These are phyloP conservation scores for Enhydra lutris DNA, from an alignment of 2,113 vertebrate genomes.

Conservation along the genomic window DNA sequence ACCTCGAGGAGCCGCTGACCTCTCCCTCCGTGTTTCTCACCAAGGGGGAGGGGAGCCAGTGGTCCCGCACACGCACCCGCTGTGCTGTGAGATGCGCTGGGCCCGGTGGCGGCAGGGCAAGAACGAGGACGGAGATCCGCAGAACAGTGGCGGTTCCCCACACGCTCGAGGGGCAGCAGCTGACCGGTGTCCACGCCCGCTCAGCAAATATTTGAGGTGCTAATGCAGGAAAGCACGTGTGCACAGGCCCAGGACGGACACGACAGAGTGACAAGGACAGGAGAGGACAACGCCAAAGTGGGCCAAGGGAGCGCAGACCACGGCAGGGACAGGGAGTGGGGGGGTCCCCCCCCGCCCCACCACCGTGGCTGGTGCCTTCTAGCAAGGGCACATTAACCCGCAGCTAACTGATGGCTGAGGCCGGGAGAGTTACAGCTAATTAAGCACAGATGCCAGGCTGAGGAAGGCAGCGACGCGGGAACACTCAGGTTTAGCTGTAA, in stretches of 20 bases:
- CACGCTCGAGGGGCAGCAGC: neutral
- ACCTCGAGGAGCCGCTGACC: neutral
- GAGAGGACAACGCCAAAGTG: neutral
- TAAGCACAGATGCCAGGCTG: neutral
- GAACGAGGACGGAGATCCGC: neutral
- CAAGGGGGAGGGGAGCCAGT: neutral
- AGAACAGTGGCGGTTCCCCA: neutral
- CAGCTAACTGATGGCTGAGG: neutral
- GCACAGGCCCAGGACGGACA: neutral
- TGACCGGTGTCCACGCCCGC: neutral
- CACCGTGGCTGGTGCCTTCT: neutral
- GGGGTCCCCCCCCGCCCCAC: accelerated
- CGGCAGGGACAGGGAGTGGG: too few relatives aligned
- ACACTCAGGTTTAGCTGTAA: constrained; percentile 38
- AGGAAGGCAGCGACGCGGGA: neutral
- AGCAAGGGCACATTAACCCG: neutral
- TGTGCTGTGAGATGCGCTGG: accelerated
- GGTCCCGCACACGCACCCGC: accelerated
- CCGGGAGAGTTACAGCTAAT: constrained; percentile 34
- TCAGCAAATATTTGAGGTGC: neutral
- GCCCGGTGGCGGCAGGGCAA: accelerated
- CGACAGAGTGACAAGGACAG: accelerated
- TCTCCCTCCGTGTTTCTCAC: accelerated
- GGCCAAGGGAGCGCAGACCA: accelerated
- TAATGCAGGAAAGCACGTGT: neutral